Evolutionary conservation across 2,888 invertebrate species (phyloP).

Genomic region (Sinodicranocentrus sp.): DNA sequence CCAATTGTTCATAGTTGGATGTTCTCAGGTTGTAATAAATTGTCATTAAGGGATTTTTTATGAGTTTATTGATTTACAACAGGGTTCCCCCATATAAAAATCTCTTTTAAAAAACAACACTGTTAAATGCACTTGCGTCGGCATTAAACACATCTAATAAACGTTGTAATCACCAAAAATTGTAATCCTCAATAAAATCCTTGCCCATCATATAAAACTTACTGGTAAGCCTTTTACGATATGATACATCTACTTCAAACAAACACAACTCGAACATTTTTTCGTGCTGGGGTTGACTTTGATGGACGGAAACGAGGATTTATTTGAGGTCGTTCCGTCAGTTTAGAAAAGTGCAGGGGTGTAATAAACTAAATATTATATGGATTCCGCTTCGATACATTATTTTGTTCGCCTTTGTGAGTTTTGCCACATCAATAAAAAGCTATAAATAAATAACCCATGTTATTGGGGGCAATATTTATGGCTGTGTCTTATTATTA

Average conservation of each 20-base stretch:
- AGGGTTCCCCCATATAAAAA: not conserved
- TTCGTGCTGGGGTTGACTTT: constrained; percentile 3
- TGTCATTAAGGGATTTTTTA: constrained; percentile 46
- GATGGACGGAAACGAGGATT: constrained; percentile 48
- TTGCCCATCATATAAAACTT: not conserved
- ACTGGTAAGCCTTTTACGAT: constrained; percentile 2
- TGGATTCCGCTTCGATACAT: not conserved
- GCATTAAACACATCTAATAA: not conserved
- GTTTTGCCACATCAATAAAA: constrained; percentile 42
- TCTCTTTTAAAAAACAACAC: not conserved
- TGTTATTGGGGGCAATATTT: constrained; percentile 11
- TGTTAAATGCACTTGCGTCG: not conserved
- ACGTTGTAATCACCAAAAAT: constrained; percentile 5
- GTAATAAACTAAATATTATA: no score
- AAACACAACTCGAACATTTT: constrained; percentile 3
- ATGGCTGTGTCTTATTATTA: not conserved
- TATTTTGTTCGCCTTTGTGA: constrained; percentile 29
- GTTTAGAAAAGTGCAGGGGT: not conserved
- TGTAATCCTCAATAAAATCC: not conserved
- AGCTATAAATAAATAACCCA: constrained; percentile 11
- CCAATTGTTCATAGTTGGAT: no score
- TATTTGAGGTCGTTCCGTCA: constrained; percentile 10
- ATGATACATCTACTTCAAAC: constrained; percentile 36
- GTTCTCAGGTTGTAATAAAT: constrained; percentile 37
- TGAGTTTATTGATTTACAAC: constrained; percentile 61